These are phyloP conservation scores for Caenorhabditis imperialis DNA, from an alignment of 2,888 invertebrate species.

Conservation along the genomic window DNA sequence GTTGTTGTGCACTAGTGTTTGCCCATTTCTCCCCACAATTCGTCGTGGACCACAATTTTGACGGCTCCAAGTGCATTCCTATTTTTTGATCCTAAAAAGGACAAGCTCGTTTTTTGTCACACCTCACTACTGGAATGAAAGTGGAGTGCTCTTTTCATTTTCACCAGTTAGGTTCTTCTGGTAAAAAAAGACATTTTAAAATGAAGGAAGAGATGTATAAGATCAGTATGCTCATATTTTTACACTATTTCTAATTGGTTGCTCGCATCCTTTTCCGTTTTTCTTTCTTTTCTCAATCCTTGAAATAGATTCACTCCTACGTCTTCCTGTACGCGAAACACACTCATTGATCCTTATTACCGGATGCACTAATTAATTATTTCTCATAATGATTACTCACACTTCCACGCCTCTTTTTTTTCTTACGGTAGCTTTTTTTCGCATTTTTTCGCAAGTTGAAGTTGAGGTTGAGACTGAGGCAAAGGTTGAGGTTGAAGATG, in stretches of 20 bases:
- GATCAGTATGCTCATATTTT: conserved; percentile 21
- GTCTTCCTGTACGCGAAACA: conserved; percentile 47
- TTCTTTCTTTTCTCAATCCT: conserved; percentile 18
- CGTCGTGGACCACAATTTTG: conserved; percentile 10
- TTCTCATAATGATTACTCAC: conserved; percentile 15
- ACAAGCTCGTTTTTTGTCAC: conserved; percentile 4
- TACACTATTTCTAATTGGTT: conserved; percentile 40
- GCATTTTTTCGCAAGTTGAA: not conserved
- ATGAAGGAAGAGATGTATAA: conserved; percentile 3
- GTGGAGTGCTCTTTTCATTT: no score
- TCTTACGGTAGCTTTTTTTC: conserved; percentile 12
- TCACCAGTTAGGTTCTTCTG: no score
- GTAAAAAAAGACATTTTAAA: conserved; percentile 7
- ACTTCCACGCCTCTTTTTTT: conserved; percentile 19
- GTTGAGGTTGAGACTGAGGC: no score
- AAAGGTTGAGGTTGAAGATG: no score
- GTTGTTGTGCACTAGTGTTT: conserved; percentile 18
- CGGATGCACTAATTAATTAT: conserved; percentile 38
- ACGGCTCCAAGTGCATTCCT: conserved; percentile 8
- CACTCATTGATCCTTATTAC: conserved; percentile 27
- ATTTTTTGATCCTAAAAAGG: conserved; percentile 22
- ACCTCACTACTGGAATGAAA: no score
- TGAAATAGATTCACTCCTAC: conserved; percentile 40
- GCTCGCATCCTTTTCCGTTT: conserved; percentile 10
- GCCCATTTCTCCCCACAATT: not conserved